A percentile compares a stretch with the other conserved stretches of the same genome.
Conservation (phyloP, 2,888 invertebrate species). For the Flexamia atlantica region DNA sequence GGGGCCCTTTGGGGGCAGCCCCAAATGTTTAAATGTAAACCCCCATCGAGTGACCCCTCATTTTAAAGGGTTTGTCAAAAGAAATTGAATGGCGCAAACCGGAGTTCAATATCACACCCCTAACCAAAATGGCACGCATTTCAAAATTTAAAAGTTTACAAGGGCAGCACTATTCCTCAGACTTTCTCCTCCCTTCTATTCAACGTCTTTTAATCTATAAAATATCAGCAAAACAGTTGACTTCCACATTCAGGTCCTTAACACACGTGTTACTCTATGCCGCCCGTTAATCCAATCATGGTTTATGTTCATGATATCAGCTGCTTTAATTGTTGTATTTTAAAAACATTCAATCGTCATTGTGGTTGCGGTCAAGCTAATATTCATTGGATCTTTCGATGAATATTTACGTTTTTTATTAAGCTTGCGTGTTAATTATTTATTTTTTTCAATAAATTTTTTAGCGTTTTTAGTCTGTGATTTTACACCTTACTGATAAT, state of each 20-base stretch:
- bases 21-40: too few relatives aligned
- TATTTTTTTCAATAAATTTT: background rate
- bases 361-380: slow-evolving; percentile 22
- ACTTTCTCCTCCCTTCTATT: too few relatives aligned
- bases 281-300: background rate
- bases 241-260: slow-evolving; percentile 3
- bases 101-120: too few relatives aligned
- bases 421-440: too few relatives aligned
- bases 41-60: too few relatives aligned
- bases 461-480: background rate
- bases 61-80: too few relatives aligned
- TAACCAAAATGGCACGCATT: too few relatives aligned
- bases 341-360: background rate
- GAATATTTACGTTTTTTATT: slow-evolving; percentile 3
- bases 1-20: too few relatives aligned
- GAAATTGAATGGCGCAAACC: slow-evolving; percentile 10
- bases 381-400: background rate
- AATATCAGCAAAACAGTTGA: slow-evolving; percentile 12
- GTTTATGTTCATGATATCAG: background rate
- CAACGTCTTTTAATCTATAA: background rate
- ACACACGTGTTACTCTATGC: too few relatives aligned
- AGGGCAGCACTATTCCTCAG: too few relatives aligned
- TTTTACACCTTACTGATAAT: background rate
- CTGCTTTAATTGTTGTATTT: background rate
- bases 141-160: too few relatives aligned